Percentiles rank a stretch among this genome's conserved stretches.
Evolutionary conservation across 1,140 invertebrate species (phyloP).

Genomic region (Coptotermes formosanus): DNA sequence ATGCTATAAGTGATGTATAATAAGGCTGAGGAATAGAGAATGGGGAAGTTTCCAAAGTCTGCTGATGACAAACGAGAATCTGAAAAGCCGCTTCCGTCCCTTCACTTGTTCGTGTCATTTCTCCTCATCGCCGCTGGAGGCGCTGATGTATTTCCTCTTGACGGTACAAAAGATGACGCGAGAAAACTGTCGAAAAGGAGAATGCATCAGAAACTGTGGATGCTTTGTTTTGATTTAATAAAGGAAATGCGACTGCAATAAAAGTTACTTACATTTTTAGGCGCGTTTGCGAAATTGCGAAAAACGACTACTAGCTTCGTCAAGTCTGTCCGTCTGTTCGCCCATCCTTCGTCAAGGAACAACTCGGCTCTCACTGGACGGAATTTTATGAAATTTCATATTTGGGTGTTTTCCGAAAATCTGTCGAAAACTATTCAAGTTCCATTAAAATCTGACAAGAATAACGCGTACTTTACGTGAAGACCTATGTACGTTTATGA

Average conservation of each 20-base stretch:
- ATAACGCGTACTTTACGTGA: too few relatives aligned
- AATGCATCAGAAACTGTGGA: not conserved
- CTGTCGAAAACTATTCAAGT: too few relatives aligned
- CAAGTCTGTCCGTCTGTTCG: too few relatives aligned
- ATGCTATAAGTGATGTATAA: conserved; percentile 13
- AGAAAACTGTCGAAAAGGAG: not conserved
- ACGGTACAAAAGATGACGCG: not conserved
- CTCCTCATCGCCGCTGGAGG: conserved; percentile 1
- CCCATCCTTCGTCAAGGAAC: too few relatives aligned
- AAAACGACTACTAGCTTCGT: too few relatives aligned
- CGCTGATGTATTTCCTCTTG: not conserved
- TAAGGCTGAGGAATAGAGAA: not conserved
- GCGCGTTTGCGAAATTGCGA: too few relatives aligned
- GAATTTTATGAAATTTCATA: too few relatives aligned
- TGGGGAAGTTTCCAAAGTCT: conserved; percentile 18
- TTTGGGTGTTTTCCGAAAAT: too few relatives aligned
- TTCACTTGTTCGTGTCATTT: conserved; percentile 16
- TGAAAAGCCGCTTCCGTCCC: not conserved
- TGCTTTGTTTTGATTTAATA: not conserved
- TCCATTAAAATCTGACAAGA: too few relatives aligned
- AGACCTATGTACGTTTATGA: too few relatives aligned
- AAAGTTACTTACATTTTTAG: too few relatives aligned
- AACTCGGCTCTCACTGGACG: too few relatives aligned
- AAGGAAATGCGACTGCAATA: not conserved
- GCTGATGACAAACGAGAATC: conserved; percentile 11